A percentile compares a stretch with the other conserved stretches of the same genome.
Conservation (phyloP, 2,797 vertebrate genomes). For the Paguma larvata region DNA sequence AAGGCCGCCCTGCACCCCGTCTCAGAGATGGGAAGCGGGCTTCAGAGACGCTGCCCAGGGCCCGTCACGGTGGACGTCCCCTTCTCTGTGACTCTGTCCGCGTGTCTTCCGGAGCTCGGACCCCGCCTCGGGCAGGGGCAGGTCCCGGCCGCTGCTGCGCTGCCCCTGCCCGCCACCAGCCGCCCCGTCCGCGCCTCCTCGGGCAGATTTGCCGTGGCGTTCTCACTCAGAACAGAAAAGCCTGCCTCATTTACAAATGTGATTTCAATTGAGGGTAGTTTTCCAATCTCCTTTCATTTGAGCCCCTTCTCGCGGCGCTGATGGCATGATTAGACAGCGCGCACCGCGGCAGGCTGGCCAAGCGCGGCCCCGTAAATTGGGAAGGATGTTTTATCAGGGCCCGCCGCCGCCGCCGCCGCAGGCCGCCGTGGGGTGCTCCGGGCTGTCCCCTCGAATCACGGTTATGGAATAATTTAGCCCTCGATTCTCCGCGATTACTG, state of each 20-base stretch:
- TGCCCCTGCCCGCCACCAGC: fast-evolving
- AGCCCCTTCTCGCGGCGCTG: conserved; percentile 90
- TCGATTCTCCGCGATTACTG: conserved; percentile 94
- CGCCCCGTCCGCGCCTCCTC: conserved; percentile 78
- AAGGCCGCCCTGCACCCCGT: background rate
- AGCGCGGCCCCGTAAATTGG: conserved; percentile 96
- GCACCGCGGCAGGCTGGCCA: conserved; percentile 93
- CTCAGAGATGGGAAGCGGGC: background rate
- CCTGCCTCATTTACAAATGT: conserved; percentile 96
- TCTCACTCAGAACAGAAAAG: conserved; percentile 89
- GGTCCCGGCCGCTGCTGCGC: fast-evolving
- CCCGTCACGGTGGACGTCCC: too few relatives aligned
- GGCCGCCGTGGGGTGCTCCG: conserved; percentile 93
- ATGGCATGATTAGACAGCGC: conserved; percentile 96
- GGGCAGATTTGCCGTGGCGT: conserved; percentile 90
- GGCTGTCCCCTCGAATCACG: conserved; percentile 95
- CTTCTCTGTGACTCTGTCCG: background rate
- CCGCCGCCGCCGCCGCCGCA: conserved; percentile 93
- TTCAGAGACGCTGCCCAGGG: background rate
- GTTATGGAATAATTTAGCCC: conserved; percentile 95
- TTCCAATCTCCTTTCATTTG: conserved; percentile 93
- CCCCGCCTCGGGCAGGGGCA: background rate
- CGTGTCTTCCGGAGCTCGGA: background rate
- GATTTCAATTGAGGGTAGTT: conserved; percentile 94
- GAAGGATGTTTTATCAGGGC: conserved; percentile 97